A percentile compares a stretch with the other conserved stretches of the same genome.
These are phyloP conservation scores for Coranthus polyacanthus DNA, from an alignment of 2,797 vertebrate species.

Conservation along the genomic window DNA sequence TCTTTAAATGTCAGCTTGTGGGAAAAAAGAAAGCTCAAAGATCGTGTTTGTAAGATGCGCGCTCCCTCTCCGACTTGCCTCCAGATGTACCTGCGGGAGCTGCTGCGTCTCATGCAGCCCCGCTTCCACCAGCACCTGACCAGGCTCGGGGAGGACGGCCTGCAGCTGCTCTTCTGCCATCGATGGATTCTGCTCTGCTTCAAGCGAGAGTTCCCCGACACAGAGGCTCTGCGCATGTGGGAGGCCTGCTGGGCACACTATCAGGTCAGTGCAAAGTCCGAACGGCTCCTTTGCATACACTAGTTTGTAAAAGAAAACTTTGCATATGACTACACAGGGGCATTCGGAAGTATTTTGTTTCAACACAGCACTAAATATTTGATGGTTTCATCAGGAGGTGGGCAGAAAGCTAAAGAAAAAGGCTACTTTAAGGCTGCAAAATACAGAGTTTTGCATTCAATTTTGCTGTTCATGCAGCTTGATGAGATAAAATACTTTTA, in stretches of 20 bases:
- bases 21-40: background rate
- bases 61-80: background rate
- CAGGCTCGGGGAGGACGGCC: slow-evolving; percentile 93
- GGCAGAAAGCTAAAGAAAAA: background rate
- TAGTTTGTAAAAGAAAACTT: slow-evolving; percentile 4
- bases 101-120: slow-evolving; percentile 91
- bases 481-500: slow-evolving; percentile 10
- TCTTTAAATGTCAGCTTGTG: slow-evolving; percentile 9
- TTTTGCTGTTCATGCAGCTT: slow-evolving; percentile 14
- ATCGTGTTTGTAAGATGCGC: background rate
- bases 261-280: slow-evolving; percentile 86
- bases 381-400: slow-evolving; percentile 2
- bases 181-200: slow-evolving; percentile 99
- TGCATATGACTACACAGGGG: slow-evolving; percentile 22
- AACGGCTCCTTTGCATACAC: slow-evolving; percentile 22
- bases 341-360: background rate
- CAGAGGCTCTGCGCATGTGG: slow-evolving; percentile 97
- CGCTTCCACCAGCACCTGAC: slow-evolving; percentile 94
- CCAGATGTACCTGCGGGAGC: slow-evolving; percentile 96
- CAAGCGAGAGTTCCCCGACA: slow-evolving; percentile 96
- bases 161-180: slow-evolving; percentile 98
- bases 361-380: background rate
- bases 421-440: slow-evolving; percentile 47
- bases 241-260: slow-evolving; percentile 99
- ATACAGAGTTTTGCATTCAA: no score